These are phyloP conservation scores for Penaeus monodon DNA, from an alignment of 2,888 invertebrate species.

Conservation along the genomic window DNA sequence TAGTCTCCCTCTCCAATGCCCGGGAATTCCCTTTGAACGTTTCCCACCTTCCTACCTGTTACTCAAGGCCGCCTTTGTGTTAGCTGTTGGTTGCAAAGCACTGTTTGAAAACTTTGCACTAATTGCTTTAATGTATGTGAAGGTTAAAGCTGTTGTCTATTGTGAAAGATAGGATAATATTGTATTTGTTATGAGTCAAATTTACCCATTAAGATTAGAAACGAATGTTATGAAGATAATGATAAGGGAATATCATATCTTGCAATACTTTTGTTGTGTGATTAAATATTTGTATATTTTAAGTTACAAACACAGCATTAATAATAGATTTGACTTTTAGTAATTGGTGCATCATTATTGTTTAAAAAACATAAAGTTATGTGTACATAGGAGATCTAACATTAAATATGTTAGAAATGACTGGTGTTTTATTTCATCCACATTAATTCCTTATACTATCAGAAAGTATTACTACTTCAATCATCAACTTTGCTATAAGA, in stretches of 20 bases:
- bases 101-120: conserved; percentile 59
- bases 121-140: conserved; percentile 61
- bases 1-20: too few relatives aligned
- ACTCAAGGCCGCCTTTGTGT: conserved; percentile 26
- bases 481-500: too few relatives aligned
- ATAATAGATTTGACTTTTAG: conserved; percentile 20
- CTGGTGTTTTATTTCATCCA: not conserved
- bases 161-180: conserved; percentile 58
- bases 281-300: conserved; percentile 52
- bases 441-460: too few relatives aligned
- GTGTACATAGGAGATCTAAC: conserved; percentile 59
- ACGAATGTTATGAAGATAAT: conserved; percentile 39
- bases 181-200: conserved; percentile 59
- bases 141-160: conserved; percentile 62
- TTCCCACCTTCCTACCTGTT: too few relatives aligned
- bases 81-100: conserved; percentile 53
- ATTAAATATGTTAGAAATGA: conserved; percentile 58
- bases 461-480: too few relatives aligned
- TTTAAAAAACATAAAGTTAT: conserved; percentile 52
- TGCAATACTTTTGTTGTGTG: conserved; percentile 48
- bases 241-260: conserved; percentile 49
- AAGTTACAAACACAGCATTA: conserved; percentile 35
- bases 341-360: conserved; percentile 46
- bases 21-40: too few relatives aligned
- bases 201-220: conserved; percentile 50